Conservation (phyloP, 2,888 invertebrate species). For the Dichetophora obliterata region DNA sequence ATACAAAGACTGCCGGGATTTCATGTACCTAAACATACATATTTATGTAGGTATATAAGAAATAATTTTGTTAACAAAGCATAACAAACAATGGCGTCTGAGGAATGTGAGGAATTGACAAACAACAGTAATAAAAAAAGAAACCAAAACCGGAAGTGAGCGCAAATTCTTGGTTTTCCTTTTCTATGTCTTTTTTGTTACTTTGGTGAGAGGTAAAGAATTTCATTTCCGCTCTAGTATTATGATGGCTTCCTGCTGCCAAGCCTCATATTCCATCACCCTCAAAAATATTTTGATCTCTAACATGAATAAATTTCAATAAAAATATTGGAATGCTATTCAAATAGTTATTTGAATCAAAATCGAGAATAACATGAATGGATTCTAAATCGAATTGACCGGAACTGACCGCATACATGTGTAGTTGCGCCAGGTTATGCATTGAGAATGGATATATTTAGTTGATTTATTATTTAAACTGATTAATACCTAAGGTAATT, state of each 20-base stretch:
- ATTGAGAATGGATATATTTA: background rate
- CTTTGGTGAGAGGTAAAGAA: constrained; percentile 54
- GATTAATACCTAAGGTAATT: background rate
- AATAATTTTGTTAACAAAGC: constrained; percentile 65
- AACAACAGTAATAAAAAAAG: background rate
- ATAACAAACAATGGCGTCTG: constrained; percentile 44
- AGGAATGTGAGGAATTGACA: constrained; percentile 35
- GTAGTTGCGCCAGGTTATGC: background rate
- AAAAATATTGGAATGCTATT: background rate
- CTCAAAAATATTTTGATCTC: constrained; percentile 28
- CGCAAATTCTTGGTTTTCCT: constrained; percentile 24
- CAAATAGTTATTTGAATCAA: background rate
- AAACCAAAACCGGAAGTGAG: constrained; percentile 30
- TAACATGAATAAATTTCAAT: constrained; percentile 3
- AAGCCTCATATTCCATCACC: background rate
- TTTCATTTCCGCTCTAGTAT: constrained; percentile 58
- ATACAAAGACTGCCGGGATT: constrained; percentile 18
- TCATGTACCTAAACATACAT: background rate
- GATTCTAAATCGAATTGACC: constrained; percentile 66
- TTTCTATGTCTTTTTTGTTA: constrained; percentile 37
- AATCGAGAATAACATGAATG: constrained; percentile 53
- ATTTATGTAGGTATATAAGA: constrained; percentile 47
- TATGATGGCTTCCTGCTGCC: constrained; percentile 2
- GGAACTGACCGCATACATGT: constrained; percentile 54
- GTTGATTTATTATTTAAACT: background rate